Evolutionary conservation across 1,140 invertebrate species (phyloP).

Genomic region (Chelonus insularis): DNA sequence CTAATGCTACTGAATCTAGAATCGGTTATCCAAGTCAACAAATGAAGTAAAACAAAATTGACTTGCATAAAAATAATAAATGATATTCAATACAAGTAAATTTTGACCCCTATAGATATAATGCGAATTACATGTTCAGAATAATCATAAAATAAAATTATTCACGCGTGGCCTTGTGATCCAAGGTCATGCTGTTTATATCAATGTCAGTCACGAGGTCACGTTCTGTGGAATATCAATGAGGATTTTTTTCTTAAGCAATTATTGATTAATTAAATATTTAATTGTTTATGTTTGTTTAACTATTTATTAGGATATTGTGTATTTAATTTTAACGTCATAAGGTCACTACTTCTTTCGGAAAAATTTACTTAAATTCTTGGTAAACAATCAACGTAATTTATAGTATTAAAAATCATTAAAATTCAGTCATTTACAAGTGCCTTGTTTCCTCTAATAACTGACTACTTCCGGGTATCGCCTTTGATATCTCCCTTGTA

Average conservation of each 20-base stretch:
- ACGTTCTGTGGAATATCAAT: slow-evolving; percentile 14
- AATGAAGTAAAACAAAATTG: too few species aligned
- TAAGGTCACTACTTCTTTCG: too few species aligned
- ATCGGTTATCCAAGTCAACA: too few species aligned
- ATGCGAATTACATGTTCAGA: neutral
- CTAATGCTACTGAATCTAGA: too few species aligned
- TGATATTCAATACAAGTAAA: slow-evolving; percentile 9
- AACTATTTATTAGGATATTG: too few species aligned
- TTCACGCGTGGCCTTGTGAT: slow-evolving; percentile 17
- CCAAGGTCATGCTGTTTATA: slow-evolving; percentile 21
- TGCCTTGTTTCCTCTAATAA: slow-evolving; percentile 44
- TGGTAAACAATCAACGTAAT: neutral
- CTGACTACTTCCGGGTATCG: slow-evolving; percentile 51
- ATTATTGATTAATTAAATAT: too few species aligned
- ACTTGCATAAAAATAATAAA: too few species aligned
- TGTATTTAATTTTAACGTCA: too few species aligned
- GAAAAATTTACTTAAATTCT: neutral
- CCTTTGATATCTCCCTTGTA: slow-evolving; percentile 29
- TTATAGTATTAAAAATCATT: neutral
- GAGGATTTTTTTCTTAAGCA: slow-evolving; percentile 8
- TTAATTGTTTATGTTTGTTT: too few species aligned
- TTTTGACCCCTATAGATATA: slow-evolving; percentile 16
- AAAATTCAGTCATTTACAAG: slow-evolving; percentile 50
- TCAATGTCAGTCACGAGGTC: slow-evolving; percentile 21
- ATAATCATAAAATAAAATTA: slow-evolving; percentile 23